Evolutionary conservation across 92 coral and sea anemone genomes (phyloP).

Genomic region (Umimayanthus kanabou): DNA sequence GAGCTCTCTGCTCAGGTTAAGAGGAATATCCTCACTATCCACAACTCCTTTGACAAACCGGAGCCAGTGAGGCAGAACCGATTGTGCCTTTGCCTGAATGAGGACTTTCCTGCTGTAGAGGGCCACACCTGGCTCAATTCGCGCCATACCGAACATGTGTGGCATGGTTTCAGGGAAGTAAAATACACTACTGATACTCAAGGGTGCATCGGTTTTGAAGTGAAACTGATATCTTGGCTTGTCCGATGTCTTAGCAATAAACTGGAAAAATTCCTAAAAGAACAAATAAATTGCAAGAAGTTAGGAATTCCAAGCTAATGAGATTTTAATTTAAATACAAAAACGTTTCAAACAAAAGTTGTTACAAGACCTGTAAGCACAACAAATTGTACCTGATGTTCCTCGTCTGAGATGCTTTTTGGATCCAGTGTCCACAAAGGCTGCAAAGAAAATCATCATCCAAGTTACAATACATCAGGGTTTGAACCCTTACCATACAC

Average conservation of each 20-base stretch:
- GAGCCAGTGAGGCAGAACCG: constrained; percentile 89
- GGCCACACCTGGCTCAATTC: constrained; percentile 82
- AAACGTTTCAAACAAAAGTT: background rate
- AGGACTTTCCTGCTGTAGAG: constrained; percentile 91
- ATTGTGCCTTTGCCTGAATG: constrained; percentile 84
- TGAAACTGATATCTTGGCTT: constrained; percentile 93
- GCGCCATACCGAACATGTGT: constrained; percentile 76
- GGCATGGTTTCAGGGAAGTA: constrained; percentile 95
- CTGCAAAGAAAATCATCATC: constrained; percentile 45
- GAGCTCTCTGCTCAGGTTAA: constrained; percentile 91
- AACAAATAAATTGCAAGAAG: background rate
- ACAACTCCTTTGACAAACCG: constrained; percentile 97
- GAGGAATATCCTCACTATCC: constrained; percentile 97
- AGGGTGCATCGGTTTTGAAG: constrained; percentile 96
- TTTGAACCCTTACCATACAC: no score
- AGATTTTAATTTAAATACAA: background rate
- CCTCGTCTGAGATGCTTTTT: constrained; percentile 70
- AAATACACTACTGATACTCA: constrained; percentile 93
- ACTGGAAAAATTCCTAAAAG: constrained; percentile 89
- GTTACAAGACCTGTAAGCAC: no score
- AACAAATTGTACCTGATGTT: constrained; percentile 67
- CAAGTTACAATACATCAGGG: no score
- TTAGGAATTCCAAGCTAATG: background rate
- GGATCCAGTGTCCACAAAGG: constrained; percentile 96
- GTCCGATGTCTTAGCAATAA: constrained; percentile 85